phyloP scores from a whole-genome alignment of 53 echinoderm and acorn worm genomes.

The Paracentrotus lividus region DNA sequence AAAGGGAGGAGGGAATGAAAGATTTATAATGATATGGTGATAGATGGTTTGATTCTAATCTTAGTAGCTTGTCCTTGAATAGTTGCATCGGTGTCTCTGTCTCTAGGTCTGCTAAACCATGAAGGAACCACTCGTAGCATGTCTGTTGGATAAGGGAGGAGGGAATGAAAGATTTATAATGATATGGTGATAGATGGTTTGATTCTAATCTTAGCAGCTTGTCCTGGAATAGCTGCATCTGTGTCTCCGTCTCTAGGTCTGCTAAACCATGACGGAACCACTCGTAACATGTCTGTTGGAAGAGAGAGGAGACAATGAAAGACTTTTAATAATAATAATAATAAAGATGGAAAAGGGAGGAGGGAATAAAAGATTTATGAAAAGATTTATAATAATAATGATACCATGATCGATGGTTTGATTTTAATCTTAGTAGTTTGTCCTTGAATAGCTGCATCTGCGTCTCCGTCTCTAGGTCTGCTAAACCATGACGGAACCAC shows the following conservation, averaged over 20 bases:
- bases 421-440: slow-evolving; percentile 93
- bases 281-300: slow-evolving; percentile 88
- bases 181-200: slow-evolving; percentile 74
- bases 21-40: slow-evolving; percentile 66
- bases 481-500: slow-evolving; percentile 94
- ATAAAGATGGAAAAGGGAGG: too few species aligned
- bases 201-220: slow-evolving; percentile 94
- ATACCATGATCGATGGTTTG: slow-evolving; percentile 84
- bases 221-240: slow-evolving; percentile 92
- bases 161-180: background rate
- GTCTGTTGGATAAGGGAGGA: slow-evolving; percentile 70
- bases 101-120: slow-evolving; percentile 91
- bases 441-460: slow-evolving; percentile 94
- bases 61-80: slow-evolving; percentile 91
- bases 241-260: slow-evolving; percentile 94
- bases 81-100: slow-evolving; percentile 95
- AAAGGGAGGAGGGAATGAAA: background rate
- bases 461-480: slow-evolving; percentile 92
- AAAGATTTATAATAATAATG: too few species aligned
- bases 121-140: slow-evolving; percentile 95
- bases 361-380: too few species aligned
- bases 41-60: slow-evolving; percentile 88
- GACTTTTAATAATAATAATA: too few species aligned
- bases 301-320: background rate
- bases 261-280: slow-evolving; percentile 94